Evolutionary conservation across 2,888 invertebrate species (phyloP), one percentile per base, ranked within the genome.

Genomic region (Venusia cambrica): DNA sequence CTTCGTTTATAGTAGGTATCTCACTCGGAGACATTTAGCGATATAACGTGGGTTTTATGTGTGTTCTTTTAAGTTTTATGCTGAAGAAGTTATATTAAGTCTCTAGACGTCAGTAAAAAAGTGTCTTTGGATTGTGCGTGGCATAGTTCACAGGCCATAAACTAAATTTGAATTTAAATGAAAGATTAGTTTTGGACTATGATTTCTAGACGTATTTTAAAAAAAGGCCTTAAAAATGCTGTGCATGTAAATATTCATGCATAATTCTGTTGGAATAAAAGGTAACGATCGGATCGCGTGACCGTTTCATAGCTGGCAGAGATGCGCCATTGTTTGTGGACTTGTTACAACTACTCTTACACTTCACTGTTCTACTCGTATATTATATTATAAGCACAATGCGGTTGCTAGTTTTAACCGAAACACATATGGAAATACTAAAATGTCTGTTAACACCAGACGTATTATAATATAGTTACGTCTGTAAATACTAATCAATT

Each of bases 1-100:
- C 59, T n/a, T n/a, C n/a, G n/a, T n/a, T n/a, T 60, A 62, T 62
- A 56, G 59, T n/a, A n/a, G n/a, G n/a, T 65, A 64, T 63, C 56
- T 54, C 56, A 67, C 59, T 62, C 48, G 50, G 51, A 53, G 52
- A 46, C 48, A 51, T 51, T 46, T 51, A 35, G 45, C 33, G 43
- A 45, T 51, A 50, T 50, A 54, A 51, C 50, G 26, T 27, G 42
- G 37, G 32, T 51, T 52, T 51, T 50, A 51, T 50, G 37, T 33
- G 41, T 45, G 38, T 40, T 42, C 38, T 44, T 46, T 48, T 50
- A 48, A 41, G 48, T 48, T 50, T 51, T 45, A 44, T 42, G 44
- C 33, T 45, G 22, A 38, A 38, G 42, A 41, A 38, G 43, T 40
- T 42, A 29, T 35, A 38, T 10, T 44, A 35, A 34, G 48, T 38